phyloP scores from a whole-genome alignment of 1,140 invertebrate species.

The Carcinoscorpius rotundicauda region DNA sequence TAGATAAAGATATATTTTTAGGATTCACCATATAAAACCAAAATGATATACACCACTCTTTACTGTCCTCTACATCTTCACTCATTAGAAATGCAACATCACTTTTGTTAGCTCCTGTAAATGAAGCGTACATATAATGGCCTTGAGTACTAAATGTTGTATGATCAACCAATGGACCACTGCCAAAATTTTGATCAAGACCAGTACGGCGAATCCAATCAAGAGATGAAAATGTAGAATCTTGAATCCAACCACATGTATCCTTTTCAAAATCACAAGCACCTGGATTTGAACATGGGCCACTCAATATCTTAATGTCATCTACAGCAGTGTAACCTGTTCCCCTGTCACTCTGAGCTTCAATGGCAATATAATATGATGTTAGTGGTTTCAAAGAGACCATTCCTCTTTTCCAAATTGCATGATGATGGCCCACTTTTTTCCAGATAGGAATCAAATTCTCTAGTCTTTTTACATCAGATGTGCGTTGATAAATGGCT shows the following conservation, averaged over 20 bases:
- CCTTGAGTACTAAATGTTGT: slow-evolving; percentile 13
- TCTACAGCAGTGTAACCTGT: slow-evolving; percentile 21
- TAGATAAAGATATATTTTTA: slow-evolving; percentile 8
- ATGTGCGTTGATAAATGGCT: slow-evolving; percentile 18
- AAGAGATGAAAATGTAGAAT: slow-evolving; percentile 9
- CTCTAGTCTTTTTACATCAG: slow-evolving; percentile 11
- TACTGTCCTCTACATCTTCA: slow-evolving; percentile 15
- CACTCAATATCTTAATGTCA: slow-evolving; percentile 19
- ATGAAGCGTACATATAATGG: slow-evolving; percentile 21
- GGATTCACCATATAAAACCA: slow-evolving; percentile 17
- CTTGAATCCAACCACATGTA: slow-evolving; percentile 19
- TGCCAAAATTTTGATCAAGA: slow-evolving; percentile 9
- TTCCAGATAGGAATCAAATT: slow-evolving; percentile 16
- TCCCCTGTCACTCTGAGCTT: slow-evolving; percentile 10
- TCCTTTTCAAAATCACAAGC: slow-evolving; percentile 21
- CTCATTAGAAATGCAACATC: slow-evolving; percentile 12
- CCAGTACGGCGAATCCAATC: slow-evolving; percentile 14
- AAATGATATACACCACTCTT: slow-evolving; percentile 11
- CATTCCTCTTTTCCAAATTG: slow-evolving; percentile 16
- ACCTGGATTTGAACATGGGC: slow-evolving; percentile 15
- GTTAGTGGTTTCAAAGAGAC: slow-evolving; percentile 15
- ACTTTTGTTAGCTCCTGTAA: slow-evolving; percentile 4
- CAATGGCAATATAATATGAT: slow-evolving; percentile 13
- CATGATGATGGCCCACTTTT: slow-evolving; percentile 11
- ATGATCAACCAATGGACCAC: slow-evolving; percentile 18